phyloP scores from a whole-genome alignment of 2,113 vertebrate species.

The Chionomys nivalis region DNA sequence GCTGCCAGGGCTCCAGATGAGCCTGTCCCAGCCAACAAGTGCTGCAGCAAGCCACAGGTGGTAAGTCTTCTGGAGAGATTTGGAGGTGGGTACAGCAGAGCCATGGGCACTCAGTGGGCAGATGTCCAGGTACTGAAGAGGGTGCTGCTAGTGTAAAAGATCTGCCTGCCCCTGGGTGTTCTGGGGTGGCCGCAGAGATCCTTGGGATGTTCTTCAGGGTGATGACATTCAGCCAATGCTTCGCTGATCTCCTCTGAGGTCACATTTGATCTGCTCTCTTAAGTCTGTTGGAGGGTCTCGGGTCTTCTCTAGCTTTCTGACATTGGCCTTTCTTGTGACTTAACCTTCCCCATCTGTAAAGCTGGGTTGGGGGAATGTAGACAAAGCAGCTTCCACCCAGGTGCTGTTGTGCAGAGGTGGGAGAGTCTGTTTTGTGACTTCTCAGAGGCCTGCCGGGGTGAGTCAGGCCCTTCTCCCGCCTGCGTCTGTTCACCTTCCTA shows the following conservation, averaged over 20 bases:
- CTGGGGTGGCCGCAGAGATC: not conserved
- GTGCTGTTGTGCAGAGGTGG: not conserved
- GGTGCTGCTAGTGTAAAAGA: not conserved
- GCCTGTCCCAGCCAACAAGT: conserved; percentile 73
- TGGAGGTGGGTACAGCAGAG: not conserved
- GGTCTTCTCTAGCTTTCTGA: not conserved
- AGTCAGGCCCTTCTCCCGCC: not conserved
- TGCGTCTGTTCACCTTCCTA: not conserved
- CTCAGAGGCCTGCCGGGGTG: not conserved
- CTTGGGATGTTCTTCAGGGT: conserved; percentile 9
- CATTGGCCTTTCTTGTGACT: not conserved
- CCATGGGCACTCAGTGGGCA: not conserved
- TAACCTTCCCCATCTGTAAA: not conserved
- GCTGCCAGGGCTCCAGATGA: conserved; percentile 85
- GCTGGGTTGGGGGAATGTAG: not conserved
- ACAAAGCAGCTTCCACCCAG: not conserved
- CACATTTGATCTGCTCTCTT: not conserved
- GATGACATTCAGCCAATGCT: not conserved
- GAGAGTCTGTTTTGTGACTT: not conserved
- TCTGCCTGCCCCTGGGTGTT: not conserved
- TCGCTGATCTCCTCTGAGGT: not conserved
- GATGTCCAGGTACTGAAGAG: not conserved
- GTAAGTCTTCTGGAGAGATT: conserved; percentile 88
- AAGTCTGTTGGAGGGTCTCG: not conserved
- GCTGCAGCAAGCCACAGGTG: conserved; percentile 94